These are phyloP conservation scores for Myopa tessellatipennis DNA, from an alignment of 2,888 invertebrate species.

Conservation along the genomic window DNA sequence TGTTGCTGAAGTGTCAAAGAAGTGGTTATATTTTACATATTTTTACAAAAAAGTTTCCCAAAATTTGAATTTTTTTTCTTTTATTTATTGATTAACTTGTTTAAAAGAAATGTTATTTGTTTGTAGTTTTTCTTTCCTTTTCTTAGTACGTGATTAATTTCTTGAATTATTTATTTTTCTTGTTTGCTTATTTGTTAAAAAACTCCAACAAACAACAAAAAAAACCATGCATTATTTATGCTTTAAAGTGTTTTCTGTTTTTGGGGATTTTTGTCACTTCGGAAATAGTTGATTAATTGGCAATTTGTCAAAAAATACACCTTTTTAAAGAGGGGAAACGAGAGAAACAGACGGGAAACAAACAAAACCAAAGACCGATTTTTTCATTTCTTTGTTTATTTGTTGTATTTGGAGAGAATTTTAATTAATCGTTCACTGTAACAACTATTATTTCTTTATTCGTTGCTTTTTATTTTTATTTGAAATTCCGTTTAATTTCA, in stretches of 20 bases:
- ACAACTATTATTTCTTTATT: not conserved
- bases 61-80: not conserved
- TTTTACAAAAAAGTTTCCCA: too few relatives aligned
- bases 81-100: not conserved
- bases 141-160: conserved; percentile 12
- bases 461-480: not conserved
- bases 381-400: not conserved
- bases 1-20: not conserved
- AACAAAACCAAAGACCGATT: not conserved
- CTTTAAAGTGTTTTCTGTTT: not conserved
- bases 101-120: not conserved
- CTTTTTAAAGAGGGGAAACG: conserved; percentile 1
- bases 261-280: conserved; percentile 30
- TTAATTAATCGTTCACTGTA: not conserved
- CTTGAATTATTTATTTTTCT: not conserved
- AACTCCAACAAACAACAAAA: not conserved
- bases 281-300: conserved; percentile 35
- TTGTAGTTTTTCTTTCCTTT: not conserved
- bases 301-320: conserved; percentile 33
- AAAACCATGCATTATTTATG: conserved; percentile 2
- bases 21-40: not conserved
- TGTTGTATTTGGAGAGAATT: not conserved
- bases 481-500: not conserved
- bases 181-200: not conserved
- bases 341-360: not conserved